These are phyloP conservation scores for Chouioia cunea DNA, from an alignment of 2,888 invertebrate genomes.

Conservation along the genomic window DNA sequence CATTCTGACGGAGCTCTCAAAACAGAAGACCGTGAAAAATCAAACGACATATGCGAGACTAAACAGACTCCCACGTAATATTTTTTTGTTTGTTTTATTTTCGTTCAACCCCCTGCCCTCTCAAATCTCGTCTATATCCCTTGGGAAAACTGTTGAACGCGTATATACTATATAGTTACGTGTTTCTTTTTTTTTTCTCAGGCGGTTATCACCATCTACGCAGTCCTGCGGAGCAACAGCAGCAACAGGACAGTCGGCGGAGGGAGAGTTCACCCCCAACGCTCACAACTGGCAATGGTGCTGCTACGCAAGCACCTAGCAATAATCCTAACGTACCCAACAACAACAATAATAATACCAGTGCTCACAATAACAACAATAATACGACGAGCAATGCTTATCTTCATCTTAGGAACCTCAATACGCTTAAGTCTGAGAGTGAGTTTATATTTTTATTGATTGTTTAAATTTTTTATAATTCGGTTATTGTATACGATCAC, in stretches of 20 bases:
- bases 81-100: background rate
- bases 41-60: background rate
- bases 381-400: slow-evolving; percentile 64
- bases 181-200: slow-evolving; percentile 56
- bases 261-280: slow-evolving; percentile 67
- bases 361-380: slow-evolving; percentile 57
- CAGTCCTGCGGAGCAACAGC: slow-evolving; percentile 69
- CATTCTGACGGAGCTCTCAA: too few relatives aligned
- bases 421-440: slow-evolving; percentile 66
- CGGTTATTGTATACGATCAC: too few relatives aligned
- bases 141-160: background rate
- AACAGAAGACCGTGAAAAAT: too few relatives aligned
- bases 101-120: too few relatives aligned
- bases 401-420: slow-evolving; percentile 64
- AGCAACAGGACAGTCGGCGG: slow-evolving; percentile 57
- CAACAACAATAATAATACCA: slow-evolving; percentile 57
- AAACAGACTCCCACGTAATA: background rate
- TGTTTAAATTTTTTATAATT: too few relatives aligned
- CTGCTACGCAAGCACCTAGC: slow-evolving; percentile 18
- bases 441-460: too few relatives aligned
- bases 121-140: background rate
- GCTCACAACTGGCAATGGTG: slow-evolving; percentile 59
- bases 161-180: background rate
- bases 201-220: slow-evolving; percentile 72
- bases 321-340: slow-evolving; percentile 48